Base-by-base conservation (phyloP, 1,140 invertebrate genomes). In the Agrilus planipennis region DNA sequence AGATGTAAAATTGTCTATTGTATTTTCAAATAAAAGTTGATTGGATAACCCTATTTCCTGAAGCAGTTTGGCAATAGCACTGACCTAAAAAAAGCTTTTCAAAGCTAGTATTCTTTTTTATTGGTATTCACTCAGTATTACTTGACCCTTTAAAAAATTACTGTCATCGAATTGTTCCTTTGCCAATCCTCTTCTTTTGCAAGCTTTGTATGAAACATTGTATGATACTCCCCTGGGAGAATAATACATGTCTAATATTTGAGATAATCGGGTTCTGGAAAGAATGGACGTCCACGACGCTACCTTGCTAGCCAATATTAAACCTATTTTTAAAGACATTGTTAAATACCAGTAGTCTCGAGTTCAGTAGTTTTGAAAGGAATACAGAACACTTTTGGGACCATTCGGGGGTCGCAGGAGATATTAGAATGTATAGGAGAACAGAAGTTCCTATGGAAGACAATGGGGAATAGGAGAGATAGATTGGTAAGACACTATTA, bases 241-340 rank as follows among this genome's bases (percentile, higher is more conserved):
- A 54, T 81, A 81, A 53, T 79, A 81, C 72, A 78, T 78, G 29
- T 77, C 73, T 4, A 81, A 54, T 14, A 81, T 52, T 62, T 80
- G 76, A 2, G 77, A 80, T 2, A 81, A 58, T 25, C 72, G 61
- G 12, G 76, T 58, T 11, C 63, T 66, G 7, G 58, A 51, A 20
- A 69, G 55, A 30, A 65, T 59, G 39, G 58, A 56, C 9, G 63
- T 49, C 71, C 71, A 79, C 29, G 55, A 50, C 21, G 65, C 55
- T 20, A 77, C 48, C 41, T 73, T 63, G 19, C 59, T 64, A 0
- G 72, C 68, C 40, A 81, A 58, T 39, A 77, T 71, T n/a, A 77
- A 53, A 51, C 75, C 76, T 79, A 51, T n/a, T n/a, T n/a, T n/a
- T n/a, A n/a, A n/a, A n/a, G n/a, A n/a, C n/a, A n/a, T n/a, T n/a